phyloP scores from a whole-genome alignment of 2,888 invertebrate genomes.

The Drosophila multiciliata region DNA sequence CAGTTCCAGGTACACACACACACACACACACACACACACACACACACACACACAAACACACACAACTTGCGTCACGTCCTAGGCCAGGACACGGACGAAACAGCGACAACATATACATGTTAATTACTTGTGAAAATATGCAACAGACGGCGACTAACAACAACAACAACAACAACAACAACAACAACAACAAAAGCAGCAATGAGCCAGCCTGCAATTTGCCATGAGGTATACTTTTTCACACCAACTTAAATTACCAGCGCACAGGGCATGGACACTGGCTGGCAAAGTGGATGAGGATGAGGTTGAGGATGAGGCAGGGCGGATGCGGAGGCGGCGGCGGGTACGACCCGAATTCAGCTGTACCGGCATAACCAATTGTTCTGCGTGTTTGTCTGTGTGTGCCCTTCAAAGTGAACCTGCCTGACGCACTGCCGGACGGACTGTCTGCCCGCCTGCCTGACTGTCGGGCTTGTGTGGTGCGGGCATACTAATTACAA shows the following conservation, averaged over 20 bases:
- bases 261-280: constrained; percentile 13
- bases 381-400: constrained; percentile 25
- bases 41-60: neutral
- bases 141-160: constrained; percentile 65
- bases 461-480: constrained; percentile 31
- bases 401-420: constrained; percentile 63
- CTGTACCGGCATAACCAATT: constrained; percentile 42
- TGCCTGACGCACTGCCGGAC: constrained; percentile 21
- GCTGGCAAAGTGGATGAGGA: neutral
- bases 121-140: constrained; percentile 80
- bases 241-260: constrained; percentile 68
- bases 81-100: constrained; percentile 42
- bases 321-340: neutral
- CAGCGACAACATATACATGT: constrained; percentile 70
- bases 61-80: constrained; percentile 37
- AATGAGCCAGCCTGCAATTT: constrained; percentile 55
- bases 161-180: constrained; percentile 18
- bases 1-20: constrained; percentile 19
- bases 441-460: constrained; percentile 22
- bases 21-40: constrained; percentile 9
- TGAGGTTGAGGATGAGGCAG: neutral
- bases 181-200: constrained; percentile 19
- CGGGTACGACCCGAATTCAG: constrained; percentile 18
- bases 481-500: constrained; percentile 75
- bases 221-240: constrained; percentile 70